Percentiles rank a stretch among this genome's conserved stretches.
These are phyloP conservation scores for Grapholita molesta DNA, from an alignment of 1,140 invertebrate species.

Conservation along the genomic window DNA sequence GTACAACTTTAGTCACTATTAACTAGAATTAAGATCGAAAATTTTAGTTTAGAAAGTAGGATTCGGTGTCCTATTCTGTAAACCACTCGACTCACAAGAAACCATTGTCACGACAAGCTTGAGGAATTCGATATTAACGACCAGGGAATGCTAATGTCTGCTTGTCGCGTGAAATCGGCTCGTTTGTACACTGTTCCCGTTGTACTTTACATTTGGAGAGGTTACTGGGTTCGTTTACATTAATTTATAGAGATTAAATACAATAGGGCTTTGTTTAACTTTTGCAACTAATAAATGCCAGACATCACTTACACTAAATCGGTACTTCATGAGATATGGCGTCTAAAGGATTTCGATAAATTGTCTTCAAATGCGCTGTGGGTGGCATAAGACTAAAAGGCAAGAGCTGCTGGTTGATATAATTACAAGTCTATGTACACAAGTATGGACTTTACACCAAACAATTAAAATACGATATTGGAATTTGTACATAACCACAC, in stretches of 20 bases:
- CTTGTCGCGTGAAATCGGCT: slow-evolving; percentile 28
- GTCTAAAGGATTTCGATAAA: background rate
- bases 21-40: background rate
- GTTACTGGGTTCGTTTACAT: slow-evolving; percentile 9
- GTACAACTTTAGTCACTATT: background rate
- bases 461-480: background rate
- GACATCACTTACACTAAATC: background rate
- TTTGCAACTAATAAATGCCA: background rate
- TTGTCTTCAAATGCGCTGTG: background rate
- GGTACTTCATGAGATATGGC: background rate
- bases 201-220: slow-evolving; percentile 19
- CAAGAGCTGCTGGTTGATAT: background rate
- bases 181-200: slow-evolving; percentile 24
- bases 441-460: too few species aligned
- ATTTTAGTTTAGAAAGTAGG: background rate
- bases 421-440: too few species aligned
- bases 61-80: slow-evolving; percentile 35
- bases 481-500: slow-evolving; percentile 25
- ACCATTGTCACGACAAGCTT: slow-evolving; percentile 19
- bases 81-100: slow-evolving; percentile 35
- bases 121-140: slow-evolving; percentile 45
- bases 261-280: slow-evolving; percentile 1
- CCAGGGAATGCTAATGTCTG: slow-evolving; percentile 43
- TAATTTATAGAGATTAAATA: slow-evolving; percentile 9
- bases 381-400: background rate